These are phyloP conservation scores for Nephrotoma guestfalica DNA, from an alignment of 2,888 invertebrate species.

Conservation along the genomic window DNA sequence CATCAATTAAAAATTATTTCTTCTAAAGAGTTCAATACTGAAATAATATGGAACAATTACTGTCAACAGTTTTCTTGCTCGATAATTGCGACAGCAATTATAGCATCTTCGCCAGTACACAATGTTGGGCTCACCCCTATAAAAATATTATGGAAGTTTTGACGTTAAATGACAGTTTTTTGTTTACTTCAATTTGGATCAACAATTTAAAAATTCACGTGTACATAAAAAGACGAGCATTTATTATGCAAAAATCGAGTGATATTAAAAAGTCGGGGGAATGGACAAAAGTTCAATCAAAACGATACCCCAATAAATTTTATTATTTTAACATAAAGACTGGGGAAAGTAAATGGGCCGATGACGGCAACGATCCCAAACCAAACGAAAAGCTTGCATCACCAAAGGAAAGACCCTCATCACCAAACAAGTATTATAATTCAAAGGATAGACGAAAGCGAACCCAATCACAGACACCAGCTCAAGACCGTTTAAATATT, in stretches of 20 bases:
- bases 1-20: too few species aligned
- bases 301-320: constrained; percentile 12
- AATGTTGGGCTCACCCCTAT: too few species aligned
- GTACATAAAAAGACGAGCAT: neutral
- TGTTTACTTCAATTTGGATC: neutral
- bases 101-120: too few species aligned
- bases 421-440: neutral
- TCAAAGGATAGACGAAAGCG: neutral
- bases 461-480: constrained; percentile 5
- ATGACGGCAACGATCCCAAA: constrained; percentile 5
- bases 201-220: neutral
- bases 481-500: constrained; percentile 23
- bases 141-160: neutral
- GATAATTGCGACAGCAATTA: too few species aligned
- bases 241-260: neutral
- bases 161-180: neutral
- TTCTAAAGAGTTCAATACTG: too few species aligned
- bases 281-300: constrained; percentile 16
- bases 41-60: too few species aligned
- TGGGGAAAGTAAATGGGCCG: constrained; percentile 16
- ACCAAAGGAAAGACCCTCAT: neutral
- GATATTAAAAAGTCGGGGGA: constrained; percentile 2
- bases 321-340: constrained; percentile 18
- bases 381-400: neutral
- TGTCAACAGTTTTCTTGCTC: too few species aligned